Evolutionary conservation across 2,797 vertebrate species (phyloP), one percentile per base, ranked within the genome.

Genomic region (Anas acuta): DNA sequence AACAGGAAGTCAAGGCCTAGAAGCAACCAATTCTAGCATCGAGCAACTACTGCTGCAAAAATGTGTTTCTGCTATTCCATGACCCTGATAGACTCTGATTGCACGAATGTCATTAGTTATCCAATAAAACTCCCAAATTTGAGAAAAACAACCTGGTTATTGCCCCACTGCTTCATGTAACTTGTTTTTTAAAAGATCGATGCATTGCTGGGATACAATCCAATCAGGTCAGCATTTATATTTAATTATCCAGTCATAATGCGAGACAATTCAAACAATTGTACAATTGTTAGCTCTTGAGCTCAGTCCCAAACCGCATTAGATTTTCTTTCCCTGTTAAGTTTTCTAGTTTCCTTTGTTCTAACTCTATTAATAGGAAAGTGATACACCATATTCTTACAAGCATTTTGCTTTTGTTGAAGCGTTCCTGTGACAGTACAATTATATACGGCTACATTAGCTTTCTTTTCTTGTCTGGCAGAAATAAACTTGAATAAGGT

Each of bases 261-360:
- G 54, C 21, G 91, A 91, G 60, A 90, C 69, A 93, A 90, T 70
- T 92, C n/a, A 88, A 95, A 94, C 84, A 96, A 80, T 74, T 45
- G 75, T 39, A 79, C 41, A 28, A 54, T 30, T 92, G 87, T 95
- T 86, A 26, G n/a, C 43, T 71, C 77, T 62, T 43, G 25, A 94
- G 51, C 33, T 93, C 81, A 84, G 37, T 41, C 72, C 28, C 35
- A 83, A 92, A 39, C 41, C 7, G 41, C 57, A 47, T 9, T n/a
- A 87, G 41, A 77, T 87, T 74, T 73, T 84, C 32, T 19, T 35
- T 61, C 35, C 58, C 60, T 51, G 30, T 35, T 80, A 87, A 84
- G 45, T 21, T 58, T 79, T 71, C 57, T 45, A 65, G 23, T 51
- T 41, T 47, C 37, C 69, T 95, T 69, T 81, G 49, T 87, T 94